Evolutionary conservation across 1,140 invertebrate species (phyloP).

Genomic region (Mercenaria mercenaria): DNA sequence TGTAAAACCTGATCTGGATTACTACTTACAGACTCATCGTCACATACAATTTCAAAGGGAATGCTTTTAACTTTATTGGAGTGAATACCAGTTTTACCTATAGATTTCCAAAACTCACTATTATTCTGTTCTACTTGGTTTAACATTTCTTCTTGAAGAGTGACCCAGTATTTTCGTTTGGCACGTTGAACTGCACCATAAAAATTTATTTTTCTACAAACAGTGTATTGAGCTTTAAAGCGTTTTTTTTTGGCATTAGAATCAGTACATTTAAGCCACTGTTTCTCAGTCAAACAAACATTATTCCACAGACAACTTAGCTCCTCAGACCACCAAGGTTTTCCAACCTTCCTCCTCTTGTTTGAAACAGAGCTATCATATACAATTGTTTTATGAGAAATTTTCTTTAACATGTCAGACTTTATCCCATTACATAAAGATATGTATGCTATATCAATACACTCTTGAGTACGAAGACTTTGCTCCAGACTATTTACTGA

Average conservation of each 20-base stretch:
- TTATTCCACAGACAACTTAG: neutral
- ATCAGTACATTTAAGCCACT: neutral
- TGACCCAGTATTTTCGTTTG: neutral
- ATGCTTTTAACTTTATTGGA: too few relatives aligned
- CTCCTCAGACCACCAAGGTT: too few relatives aligned
- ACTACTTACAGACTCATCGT: neutral
- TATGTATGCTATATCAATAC: constrained; percentile 5
- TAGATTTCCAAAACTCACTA: neutral
- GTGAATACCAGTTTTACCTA: neutral
- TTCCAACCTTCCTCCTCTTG: too few relatives aligned
- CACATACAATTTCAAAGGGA: too few relatives aligned
- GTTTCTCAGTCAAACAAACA: neutral
- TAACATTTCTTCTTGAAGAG: too few relatives aligned
- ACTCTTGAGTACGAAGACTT: neutral
- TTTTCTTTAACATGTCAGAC: neutral
- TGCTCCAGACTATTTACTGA: too few relatives aligned
- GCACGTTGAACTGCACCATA: neutral
- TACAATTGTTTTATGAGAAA: constrained; percentile 6
- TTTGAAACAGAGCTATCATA: neutral
- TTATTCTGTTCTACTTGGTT: neutral
- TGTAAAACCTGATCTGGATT: neutral
- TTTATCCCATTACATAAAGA: neutral
- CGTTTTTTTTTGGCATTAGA: too few relatives aligned
- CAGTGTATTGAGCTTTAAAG: neutral
- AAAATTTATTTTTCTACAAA: neutral